Percentiles rank a stretch among this genome's conserved stretches.
These are phyloP conservation scores for Seira ritae DNA, from an alignment of 2,888 invertebrate species.

Conservation along the genomic window DNA sequence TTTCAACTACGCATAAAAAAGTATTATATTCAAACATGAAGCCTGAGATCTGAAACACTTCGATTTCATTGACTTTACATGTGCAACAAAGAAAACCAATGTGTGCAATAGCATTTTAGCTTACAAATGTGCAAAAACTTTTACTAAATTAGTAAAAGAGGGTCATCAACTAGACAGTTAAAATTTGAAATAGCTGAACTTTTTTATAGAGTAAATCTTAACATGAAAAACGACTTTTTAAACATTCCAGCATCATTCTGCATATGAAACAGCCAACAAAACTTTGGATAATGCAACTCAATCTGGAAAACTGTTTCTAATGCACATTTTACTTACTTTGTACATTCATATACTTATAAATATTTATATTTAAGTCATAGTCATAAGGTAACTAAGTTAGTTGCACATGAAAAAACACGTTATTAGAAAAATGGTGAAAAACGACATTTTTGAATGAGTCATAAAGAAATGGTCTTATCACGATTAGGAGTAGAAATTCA, in stretches of 20 bases:
- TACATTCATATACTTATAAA: neutral
- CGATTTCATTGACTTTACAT: neutral
- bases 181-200: neutral
- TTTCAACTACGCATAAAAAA: neutral
- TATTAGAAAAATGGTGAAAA: neutral
- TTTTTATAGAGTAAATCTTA: neutral
- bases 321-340: constrained; percentile 7
- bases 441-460: neutral
- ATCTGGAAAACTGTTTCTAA: neutral
- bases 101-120: no score
- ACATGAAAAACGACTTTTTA: neutral
- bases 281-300: no score
- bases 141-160: no score
- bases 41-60: neutral
- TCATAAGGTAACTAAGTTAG: no score
- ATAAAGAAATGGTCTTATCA: constrained; percentile 4
- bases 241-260: neutral
- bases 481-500: neutral
- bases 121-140: no score
- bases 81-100: neutral
- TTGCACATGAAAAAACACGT: neutral
- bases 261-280: no score
- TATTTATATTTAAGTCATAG: neutral
- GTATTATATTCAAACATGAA: neutral
- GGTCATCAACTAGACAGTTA: no score